phyloP scores from a whole-genome alignment of 2,888 invertebrate species.

The Automeris io region DNA sequence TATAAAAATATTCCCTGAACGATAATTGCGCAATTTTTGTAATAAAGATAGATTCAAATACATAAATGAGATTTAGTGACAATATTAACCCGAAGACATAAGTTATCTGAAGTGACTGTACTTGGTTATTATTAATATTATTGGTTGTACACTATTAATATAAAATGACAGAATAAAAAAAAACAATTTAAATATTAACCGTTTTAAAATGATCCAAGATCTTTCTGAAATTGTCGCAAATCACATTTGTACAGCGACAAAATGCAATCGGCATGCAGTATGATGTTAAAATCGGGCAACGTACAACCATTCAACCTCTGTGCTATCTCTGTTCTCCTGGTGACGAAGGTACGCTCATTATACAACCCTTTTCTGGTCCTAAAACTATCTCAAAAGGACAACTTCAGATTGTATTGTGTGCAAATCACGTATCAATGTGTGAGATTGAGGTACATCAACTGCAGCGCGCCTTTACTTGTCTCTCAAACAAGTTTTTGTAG shows the following conservation, averaged over 20 bases:
- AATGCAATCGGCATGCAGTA: slow-evolving; percentile 29
- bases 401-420: neutral
- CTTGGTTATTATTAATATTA: no score
- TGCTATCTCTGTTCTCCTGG: slow-evolving; percentile 46
- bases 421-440: neutral
- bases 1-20: no score
- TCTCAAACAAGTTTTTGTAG: neutral
- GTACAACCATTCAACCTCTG: slow-evolving; percentile 34
- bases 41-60: no score
- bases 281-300: slow-evolving; percentile 42
- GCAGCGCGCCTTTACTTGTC: neutral
- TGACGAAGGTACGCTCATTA: slow-evolving; percentile 56
- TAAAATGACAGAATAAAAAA: no score
- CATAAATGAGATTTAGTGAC: no score
- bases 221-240: slow-evolving; percentile 13
- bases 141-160: no score
- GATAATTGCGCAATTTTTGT: no score
- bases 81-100: no score
- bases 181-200: no score
- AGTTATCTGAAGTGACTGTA: no score
- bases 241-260: slow-evolving; percentile 39
- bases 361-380: slow-evolving; percentile 67
- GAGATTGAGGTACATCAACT: neutral
- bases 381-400: slow-evolving; percentile 25
- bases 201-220: neutral